Base-by-base conservation (phyloP, 64 coral and sea anemone genomes). In the Astreopora myriophthalma region DNA sequence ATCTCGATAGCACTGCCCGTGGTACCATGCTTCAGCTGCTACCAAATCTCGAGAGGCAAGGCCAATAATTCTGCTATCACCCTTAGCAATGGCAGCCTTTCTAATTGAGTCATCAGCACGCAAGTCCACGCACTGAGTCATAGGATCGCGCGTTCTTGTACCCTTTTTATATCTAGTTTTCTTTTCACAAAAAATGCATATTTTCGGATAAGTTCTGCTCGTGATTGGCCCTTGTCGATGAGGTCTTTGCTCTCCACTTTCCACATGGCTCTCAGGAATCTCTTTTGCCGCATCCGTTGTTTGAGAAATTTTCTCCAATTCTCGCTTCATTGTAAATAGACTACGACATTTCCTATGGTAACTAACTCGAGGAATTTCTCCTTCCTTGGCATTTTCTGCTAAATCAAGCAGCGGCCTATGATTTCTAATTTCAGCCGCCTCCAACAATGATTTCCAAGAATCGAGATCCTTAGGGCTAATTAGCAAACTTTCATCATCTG, bases 301-400 rank as follows among this genome's bases (percentile, higher is more conserved):
- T 73, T 48, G 52, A 76, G 26, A 44, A 12, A 76, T 64, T 12
- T 63, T 86, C 2, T 86, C 37, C 0, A 92, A 29, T 3, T 92
- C 90, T 92, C 62, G 36, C 37, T 92, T 92, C 70, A 92, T 78
- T 9, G 90, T 92, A 76, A 77, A 92, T 76, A 86, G 31, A 33
- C 82, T 86, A 34, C 80, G 39, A 27, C 55, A 92, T 86, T 86
- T 64, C 5, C 81, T 31, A 30, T 92, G 70, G 64, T 92, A 74
- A 12, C 7, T 46, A 1, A 92, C 72, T 1, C 32, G 20, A 20
- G 69, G 67, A 61, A 75, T 35, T 85, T 85, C 79, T 74, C 73
- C 79, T 25, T 34, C 76, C 25, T 49, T 70, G 1, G 46, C 32
- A 68, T 12, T 66, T 37, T 55, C 48, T 60, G 78, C 65, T 26